Evolutionary conservation across 2,797 vertebrate genomes (phyloP).

Genomic region (Pteropus rufus): DNA sequence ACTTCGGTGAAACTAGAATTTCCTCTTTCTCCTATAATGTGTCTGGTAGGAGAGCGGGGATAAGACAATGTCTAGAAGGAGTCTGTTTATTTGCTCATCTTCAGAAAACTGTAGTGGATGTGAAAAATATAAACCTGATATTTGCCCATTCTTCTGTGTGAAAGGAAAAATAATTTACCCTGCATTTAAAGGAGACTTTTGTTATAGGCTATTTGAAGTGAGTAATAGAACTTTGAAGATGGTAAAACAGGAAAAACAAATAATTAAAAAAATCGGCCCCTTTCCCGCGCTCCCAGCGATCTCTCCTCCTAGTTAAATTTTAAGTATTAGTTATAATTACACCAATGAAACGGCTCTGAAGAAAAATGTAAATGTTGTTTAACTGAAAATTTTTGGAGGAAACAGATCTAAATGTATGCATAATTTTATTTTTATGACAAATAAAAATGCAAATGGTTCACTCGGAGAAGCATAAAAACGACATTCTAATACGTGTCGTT

Average conservation of each 20-base stretch:
- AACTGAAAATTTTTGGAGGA: slow-evolving; percentile 32
- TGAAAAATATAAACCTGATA: slow-evolving; percentile 49
- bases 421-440: neutral
- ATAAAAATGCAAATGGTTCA: neutral
- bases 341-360: neutral
- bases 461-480: neutral
- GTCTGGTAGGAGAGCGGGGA: neutral
- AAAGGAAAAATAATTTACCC: slow-evolving; percentile 61
- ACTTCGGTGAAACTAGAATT: slow-evolving; percentile 75
- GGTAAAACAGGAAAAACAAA: slow-evolving; percentile 62
- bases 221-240: slow-evolving; percentile 62
- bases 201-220: slow-evolving; percentile 65
- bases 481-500: neutral
- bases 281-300: neutral
- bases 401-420: neutral
- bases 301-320: slow-evolving; percentile 2
- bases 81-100: slow-evolving; percentile 43
- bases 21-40: slow-evolving; percentile 60
- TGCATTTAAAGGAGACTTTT: slow-evolving; percentile 72
- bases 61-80: slow-evolving; percentile 42
- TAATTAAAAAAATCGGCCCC: neutral
- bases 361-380: neutral
- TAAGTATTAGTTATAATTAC: neutral
- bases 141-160: slow-evolving; percentile 22
- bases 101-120: slow-evolving; percentile 61